phyloP scores from a whole-genome alignment of 1,140 invertebrate species.

The Eumaeus atala region DNA sequence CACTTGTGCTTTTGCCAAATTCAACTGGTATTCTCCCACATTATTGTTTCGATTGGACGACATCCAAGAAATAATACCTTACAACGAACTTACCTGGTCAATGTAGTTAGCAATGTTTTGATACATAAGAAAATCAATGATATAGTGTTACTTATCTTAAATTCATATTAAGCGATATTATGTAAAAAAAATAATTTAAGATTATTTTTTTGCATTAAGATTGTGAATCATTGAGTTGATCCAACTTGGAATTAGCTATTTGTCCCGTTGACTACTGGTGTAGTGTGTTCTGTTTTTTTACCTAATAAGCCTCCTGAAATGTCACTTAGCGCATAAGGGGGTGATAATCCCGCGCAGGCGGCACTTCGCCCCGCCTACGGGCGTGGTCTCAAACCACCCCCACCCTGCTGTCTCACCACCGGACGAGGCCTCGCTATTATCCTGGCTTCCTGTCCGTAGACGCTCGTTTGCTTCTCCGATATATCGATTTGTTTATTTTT shows the following conservation, averaged over 20 bases:
- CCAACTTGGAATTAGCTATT: too few relatives aligned
- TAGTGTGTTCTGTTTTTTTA: too few relatives aligned
- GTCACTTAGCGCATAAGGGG: slow-evolving; percentile 30
- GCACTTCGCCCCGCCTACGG: slow-evolving; percentile 41
- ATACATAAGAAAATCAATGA: too few relatives aligned
- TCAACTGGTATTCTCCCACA: background rate
- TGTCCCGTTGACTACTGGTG: too few relatives aligned
- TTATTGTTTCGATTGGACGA: background rate
- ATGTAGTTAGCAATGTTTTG: too few relatives aligned
- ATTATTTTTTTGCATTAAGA: too few relatives aligned
- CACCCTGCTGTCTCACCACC: slow-evolving; percentile 43
- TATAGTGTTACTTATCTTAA: too few relatives aligned
- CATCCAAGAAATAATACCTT: background rate
- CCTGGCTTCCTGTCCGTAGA: slow-evolving; percentile 63
- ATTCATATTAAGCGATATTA: too few relatives aligned
- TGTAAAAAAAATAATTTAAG: too few relatives aligned
- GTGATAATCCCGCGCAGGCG: slow-evolving; percentile 55
- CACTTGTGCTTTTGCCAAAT: background rate
- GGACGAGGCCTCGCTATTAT: slow-evolving; percentile 67
- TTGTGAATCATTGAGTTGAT: too few relatives aligned
- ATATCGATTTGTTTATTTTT: slow-evolving; percentile 70
- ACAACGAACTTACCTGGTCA: background rate
- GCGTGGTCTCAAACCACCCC: slow-evolving; percentile 43
- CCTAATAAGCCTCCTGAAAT: too few relatives aligned
- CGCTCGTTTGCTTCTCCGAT: slow-evolving; percentile 57